These are phyloP conservation scores for Drosophila pandora DNA, from an alignment of 1,140 invertebrate species.

Conservation along the genomic window DNA sequence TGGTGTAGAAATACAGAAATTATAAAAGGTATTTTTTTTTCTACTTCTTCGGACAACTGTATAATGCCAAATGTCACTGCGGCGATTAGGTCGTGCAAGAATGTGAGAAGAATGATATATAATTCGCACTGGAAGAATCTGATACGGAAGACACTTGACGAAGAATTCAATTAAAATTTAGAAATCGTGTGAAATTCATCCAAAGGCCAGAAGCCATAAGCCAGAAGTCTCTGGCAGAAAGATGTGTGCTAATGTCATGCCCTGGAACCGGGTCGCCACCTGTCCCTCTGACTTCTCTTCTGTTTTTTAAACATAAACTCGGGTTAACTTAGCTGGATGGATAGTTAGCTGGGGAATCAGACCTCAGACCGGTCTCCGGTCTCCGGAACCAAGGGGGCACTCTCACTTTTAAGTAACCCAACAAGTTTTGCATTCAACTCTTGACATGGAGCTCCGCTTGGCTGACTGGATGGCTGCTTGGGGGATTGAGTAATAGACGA, in stretches of 20 bases:
- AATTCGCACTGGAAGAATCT: conserved; percentile 6
- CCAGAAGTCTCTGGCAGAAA: conserved; percentile 2
- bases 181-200: conserved; percentile 68
- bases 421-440: conserved; percentile 49
- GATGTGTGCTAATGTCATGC: conserved; percentile 36
- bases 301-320: background rate
- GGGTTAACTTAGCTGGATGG: conserved; percentile 4
- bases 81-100: conserved; percentile 46
- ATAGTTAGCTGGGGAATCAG: conserved; percentile 23
- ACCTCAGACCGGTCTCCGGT: conserved; percentile 27
- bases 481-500: conserved; percentile 42
- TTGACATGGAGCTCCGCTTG: conserved; percentile 42
- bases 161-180: conserved; percentile 40
- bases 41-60: conserved; percentile 11
- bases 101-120: conserved; percentile 31
- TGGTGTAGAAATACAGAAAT: conserved; percentile 46
- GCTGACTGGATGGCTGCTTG: conserved; percentile 12
- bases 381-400: conserved; percentile 16
- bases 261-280: conserved; percentile 42
- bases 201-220: background rate
- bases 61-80: conserved; percentile 47
- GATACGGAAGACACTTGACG: conserved; percentile 28
- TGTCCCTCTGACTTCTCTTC: conserved; percentile 19
- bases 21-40: conserved; percentile 15
- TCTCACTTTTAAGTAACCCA: conserved; percentile 49